phyloP scores from a whole-genome alignment of 2,113 vertebrate genomes.

The Clarias macrocephalus region DNA sequence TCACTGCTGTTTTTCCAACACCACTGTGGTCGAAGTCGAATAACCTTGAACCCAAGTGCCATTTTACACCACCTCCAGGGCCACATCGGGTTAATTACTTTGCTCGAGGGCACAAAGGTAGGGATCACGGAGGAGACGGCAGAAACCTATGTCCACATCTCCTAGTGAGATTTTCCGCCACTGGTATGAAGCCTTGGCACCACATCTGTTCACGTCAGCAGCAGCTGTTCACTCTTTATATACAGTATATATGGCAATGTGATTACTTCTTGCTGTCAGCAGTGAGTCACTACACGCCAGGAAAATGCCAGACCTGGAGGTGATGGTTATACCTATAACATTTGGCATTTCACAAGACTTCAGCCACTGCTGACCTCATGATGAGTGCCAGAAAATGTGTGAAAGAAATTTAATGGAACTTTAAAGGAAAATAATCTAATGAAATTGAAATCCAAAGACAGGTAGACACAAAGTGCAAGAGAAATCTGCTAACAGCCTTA shows the following conservation, averaged over 20 bases:
- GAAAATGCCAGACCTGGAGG: constrained; percentile 4
- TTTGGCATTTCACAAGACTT: neutral
- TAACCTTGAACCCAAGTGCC: neutral
- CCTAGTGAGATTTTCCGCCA: neutral
- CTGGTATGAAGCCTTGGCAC: neutral
- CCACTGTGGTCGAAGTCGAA: neutral
- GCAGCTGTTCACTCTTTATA: constrained; percentile 12
- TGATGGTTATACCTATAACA: constrained; percentile 1
- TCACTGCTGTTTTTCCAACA: constrained; percentile 10
- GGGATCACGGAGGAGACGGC: constrained; percentile 15
- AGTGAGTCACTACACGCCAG: neutral
- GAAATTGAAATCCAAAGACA: neutral
- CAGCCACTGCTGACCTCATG: neutral
- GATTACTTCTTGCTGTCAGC: constrained; percentile 23
- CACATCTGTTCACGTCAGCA: constrained; percentile 33
- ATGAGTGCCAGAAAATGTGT: neutral
- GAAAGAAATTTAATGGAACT: neutral
- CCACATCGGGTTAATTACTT: constrained; percentile 23
- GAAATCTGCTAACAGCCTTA: neutral
- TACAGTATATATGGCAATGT: neutral
- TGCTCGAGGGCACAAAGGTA: constrained; percentile 17
- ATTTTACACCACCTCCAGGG: neutral
- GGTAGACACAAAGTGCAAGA: neutral
- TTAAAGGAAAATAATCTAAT: neutral
- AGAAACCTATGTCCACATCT: neutral